These are phyloP conservation scores for Eristalinus sepulchralis DNA, from an alignment of 2,888 invertebrate species.

Conservation along the genomic window DNA sequence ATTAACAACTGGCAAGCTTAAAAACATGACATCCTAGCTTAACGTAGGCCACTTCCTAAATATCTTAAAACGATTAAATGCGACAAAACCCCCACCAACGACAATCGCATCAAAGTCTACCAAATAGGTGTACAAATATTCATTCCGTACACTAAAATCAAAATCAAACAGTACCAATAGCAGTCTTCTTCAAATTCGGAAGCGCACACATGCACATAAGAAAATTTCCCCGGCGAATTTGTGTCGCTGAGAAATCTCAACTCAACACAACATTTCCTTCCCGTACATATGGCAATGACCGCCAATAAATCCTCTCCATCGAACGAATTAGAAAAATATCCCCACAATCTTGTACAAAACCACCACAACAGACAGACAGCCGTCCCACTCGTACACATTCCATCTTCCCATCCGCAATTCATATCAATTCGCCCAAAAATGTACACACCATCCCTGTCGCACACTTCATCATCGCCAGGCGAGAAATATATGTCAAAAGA, in stretches of 20 bases:
- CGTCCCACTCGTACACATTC: constrained; percentile 5
- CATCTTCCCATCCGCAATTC: constrained; percentile 3
- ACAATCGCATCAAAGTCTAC: too few relatives aligned
- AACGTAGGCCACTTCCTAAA: too few relatives aligned
- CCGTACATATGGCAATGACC: constrained; percentile 63
- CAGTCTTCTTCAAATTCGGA: neutral
- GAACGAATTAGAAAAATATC: constrained; percentile 44
- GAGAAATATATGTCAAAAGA: constrained; percentile 71
- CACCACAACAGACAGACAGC: neutral
- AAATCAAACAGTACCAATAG: neutral
- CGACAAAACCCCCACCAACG: too few relatives aligned
- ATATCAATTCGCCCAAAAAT: constrained; percentile 49
- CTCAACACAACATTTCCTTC: constrained; percentile 15
- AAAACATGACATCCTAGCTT: too few relatives aligned
- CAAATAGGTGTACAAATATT: neutral
- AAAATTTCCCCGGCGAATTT: constrained; percentile 30
- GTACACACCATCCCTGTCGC: constrained; percentile 34
- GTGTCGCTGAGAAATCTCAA: constrained; percentile 4
- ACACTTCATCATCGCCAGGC: constrained; percentile 56
- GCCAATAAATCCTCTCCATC: constrained; percentile 52
- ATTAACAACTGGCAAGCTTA: too few relatives aligned
- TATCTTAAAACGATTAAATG: too few relatives aligned
- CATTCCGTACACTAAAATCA: neutral
- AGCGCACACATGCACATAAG: neutral
- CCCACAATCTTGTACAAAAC: constrained; percentile 7